Percentiles rank a stretch among this genome's conserved stretches.
Evolutionary conservation across 2,797 vertebrate species (phyloP).

Genomic region (Macropus fuliginosus): DNA sequence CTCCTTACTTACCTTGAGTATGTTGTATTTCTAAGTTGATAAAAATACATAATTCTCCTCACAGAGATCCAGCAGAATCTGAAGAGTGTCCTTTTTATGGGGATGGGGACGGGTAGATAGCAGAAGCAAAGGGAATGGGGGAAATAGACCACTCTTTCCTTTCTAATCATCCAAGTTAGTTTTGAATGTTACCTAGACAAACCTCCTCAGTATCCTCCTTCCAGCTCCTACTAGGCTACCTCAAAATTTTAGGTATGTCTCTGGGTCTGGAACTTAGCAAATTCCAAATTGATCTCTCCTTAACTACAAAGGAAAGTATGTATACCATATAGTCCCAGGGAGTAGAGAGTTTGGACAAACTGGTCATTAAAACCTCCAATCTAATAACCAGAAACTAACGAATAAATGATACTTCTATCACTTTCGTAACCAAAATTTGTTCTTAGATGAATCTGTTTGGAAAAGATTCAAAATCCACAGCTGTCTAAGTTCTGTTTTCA

Average conservation of each 20-base stretch:
- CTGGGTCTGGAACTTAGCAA: neutral
- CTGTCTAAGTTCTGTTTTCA: slow-evolving; percentile 71
- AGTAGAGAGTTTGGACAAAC: neutral
- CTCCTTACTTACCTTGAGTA: neutral
- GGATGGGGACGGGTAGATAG: neutral
- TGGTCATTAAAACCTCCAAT: neutral
- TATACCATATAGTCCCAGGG: neutral
- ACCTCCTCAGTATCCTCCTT: neutral
- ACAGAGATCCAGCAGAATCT: neutral
- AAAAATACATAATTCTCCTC: neutral
- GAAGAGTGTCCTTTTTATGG: slow-evolving; percentile 24
- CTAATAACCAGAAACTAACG: slow-evolving; percentile 13
- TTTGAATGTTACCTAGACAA: neutral
- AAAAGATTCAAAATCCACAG: slow-evolving; percentile 62
- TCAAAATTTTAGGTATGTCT: neutral
- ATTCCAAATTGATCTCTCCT: neutral
- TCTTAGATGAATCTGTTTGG: slow-evolving; percentile 64
- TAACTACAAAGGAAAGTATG: neutral
- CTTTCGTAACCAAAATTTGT: slow-evolving; percentile 43
- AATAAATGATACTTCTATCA: slow-evolving; percentile 18
- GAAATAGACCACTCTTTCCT: neutral
- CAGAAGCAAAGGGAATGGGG: neutral
- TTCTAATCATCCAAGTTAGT: slow-evolving; percentile 12
- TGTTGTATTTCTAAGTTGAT: neutral
- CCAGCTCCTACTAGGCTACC: neutral